These are phyloP conservation scores for Leptopilina drosophilae DNA, from an alignment of 2,888 invertebrate genomes.

Conservation along the genomic window DNA sequence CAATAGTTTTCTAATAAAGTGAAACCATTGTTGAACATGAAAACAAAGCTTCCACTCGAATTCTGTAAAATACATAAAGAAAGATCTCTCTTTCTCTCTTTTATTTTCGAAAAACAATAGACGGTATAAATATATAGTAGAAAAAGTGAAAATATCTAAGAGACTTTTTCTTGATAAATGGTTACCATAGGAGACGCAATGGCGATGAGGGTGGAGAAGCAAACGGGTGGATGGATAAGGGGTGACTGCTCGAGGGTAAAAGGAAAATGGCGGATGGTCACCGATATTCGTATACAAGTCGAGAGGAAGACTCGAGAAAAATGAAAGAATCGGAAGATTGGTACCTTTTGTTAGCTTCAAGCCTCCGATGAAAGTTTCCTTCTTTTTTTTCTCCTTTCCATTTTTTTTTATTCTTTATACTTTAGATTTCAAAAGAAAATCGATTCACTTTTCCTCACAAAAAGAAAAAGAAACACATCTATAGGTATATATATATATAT, in stretches of 20 bases:
- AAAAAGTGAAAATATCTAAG: slow-evolving; percentile 59
- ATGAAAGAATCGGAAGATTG: slow-evolving; percentile 56
- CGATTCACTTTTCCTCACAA: not conserved
- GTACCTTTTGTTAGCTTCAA: slow-evolving; percentile 53
- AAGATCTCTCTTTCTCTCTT: not conserved
- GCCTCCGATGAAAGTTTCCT: slow-evolving; percentile 21
- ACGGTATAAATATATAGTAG: not conserved
- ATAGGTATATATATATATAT: too few relatives aligned
- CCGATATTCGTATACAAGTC: slow-evolving; percentile 52
- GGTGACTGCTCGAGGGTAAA: slow-evolving; percentile 57
- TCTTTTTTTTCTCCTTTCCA: not conserved
- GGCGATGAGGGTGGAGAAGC: slow-evolving; percentile 57
- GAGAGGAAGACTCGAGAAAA: slow-evolving; percentile 56
- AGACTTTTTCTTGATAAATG: slow-evolving; percentile 61
- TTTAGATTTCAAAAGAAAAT: slow-evolving; percentile 13
- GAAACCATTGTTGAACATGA: too few relatives aligned
- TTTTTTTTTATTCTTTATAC: too few relatives aligned
- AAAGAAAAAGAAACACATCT: not conserved
- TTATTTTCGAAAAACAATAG: not conserved
- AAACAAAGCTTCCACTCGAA: too few relatives aligned
- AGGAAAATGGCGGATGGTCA: slow-evolving; percentile 68
- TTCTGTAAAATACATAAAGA: too few relatives aligned
- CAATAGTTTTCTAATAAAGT: too few relatives aligned
- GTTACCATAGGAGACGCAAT: slow-evolving; percentile 66
- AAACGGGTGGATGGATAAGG: slow-evolving; percentile 45